Evolutionary conservation across 2,113 vertebrate species (phyloP).

Genomic region (Scatophagus argus): DNA sequence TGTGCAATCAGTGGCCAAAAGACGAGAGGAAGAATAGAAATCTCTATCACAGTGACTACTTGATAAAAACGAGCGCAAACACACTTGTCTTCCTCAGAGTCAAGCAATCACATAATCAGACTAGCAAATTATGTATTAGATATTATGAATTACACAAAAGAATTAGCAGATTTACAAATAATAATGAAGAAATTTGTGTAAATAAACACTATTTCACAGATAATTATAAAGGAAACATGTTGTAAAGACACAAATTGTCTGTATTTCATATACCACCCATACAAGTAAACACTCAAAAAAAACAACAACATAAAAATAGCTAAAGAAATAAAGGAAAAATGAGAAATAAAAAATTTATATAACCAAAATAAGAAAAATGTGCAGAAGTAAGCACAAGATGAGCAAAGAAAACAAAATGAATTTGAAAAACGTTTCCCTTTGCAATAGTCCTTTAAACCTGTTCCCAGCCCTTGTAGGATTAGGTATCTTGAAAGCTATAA

Average conservation of each 20-base stretch:
- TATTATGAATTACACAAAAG: too few relatives aligned
- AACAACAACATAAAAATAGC: background rate
- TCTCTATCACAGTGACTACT: background rate
- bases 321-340: background rate
- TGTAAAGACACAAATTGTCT: too few relatives aligned
- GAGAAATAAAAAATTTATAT: background rate
- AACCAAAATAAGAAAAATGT: background rate
- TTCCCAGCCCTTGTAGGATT: too few relatives aligned
- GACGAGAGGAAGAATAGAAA: background rate
- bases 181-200: too few relatives aligned
- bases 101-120: background rate
- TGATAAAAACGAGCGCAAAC: background rate
- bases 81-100: background rate
- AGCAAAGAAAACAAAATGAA: too few relatives aligned
- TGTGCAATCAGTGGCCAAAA: background rate
- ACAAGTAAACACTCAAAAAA: too few relatives aligned
- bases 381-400: too few relatives aligned
- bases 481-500: too few relatives aligned
- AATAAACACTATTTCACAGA: background rate
- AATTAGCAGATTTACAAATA: too few relatives aligned
- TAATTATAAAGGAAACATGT: too few relatives aligned
- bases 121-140: too few relatives aligned
- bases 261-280: too few relatives aligned
- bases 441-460: background rate
- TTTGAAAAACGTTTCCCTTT: background rate